These are phyloP conservation scores for Stratiomys singularior DNA, from an alignment of 2,888 invertebrate genomes.

Conservation along the genomic window DNA sequence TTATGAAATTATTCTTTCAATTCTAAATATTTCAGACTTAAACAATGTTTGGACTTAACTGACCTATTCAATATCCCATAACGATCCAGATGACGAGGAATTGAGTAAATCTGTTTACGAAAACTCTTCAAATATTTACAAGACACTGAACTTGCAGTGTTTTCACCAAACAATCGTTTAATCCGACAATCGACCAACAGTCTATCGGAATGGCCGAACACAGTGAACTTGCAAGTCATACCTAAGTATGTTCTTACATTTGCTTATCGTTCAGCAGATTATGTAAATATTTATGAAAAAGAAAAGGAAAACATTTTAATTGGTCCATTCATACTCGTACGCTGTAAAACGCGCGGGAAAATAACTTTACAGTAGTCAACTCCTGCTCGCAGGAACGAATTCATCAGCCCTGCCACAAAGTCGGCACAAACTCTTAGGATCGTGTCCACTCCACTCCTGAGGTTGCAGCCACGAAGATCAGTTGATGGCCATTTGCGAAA, in stretches of 20 bases:
- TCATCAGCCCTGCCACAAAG: background rate
- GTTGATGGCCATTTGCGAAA: background rate
- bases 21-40: constrained; percentile 36
- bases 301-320: constrained; percentile 45
- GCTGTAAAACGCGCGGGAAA: background rate
- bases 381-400: background rate
- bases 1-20: constrained; percentile 20
- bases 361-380: background rate
- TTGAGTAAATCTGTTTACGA: constrained; percentile 48
- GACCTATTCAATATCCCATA: constrained; percentile 37
- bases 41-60: constrained; percentile 43
- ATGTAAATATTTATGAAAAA: constrained; percentile 42
- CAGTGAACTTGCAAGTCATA: constrained; percentile 12
- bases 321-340: constrained; percentile 36
- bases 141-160: constrained; percentile 49
- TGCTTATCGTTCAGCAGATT: constrained; percentile 32
- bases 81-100: constrained; percentile 44
- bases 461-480: background rate
- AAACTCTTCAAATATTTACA: constrained; percentile 49
- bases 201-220: background rate
- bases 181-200: constrained; percentile 34
- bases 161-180: constrained; percentile 45
- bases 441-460: background rate
- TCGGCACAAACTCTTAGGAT: too few species aligned
- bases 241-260: constrained; percentile 45